A percentile compares a stretch with the other conserved stretches of the same genome.
Evolutionary conservation across 2,797 vertebrate genomes (phyloP).

Genomic region (Aotus griseimembra): DNA sequence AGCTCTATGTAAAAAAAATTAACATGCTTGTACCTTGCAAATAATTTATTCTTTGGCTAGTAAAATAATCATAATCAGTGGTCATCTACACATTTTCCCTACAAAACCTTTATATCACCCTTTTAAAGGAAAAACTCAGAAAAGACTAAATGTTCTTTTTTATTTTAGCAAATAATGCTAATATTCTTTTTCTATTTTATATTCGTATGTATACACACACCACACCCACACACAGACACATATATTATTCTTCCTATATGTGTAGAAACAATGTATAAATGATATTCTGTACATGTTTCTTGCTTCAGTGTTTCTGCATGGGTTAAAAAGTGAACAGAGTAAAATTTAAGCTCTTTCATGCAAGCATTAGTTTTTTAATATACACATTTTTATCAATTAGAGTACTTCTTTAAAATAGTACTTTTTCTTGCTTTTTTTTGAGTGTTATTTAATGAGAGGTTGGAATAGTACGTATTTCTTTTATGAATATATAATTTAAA

Average conservation of each 20-base stretch:
- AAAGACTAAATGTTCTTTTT: neutral
- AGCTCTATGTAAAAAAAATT: neutral
- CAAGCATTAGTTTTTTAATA: neutral
- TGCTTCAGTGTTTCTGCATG: neutral
- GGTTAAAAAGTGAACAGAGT: neutral
- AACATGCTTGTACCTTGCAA: neutral
- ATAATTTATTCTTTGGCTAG: neutral
- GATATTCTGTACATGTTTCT: neutral
- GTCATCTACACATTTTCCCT: neutral
- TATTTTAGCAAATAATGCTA: neutral
- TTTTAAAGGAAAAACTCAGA: slow-evolving; percentile 9
- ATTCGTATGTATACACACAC: too few relatives aligned
- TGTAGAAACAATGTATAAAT: neutral
- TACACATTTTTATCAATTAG: neutral
- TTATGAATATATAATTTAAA: slow-evolving; percentile 13
- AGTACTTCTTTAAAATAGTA: neutral
- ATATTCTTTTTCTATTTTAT: neutral
- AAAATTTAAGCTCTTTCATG: neutral
- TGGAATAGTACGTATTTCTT: neutral
- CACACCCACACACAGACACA: neutral
- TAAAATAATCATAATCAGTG: neutral
- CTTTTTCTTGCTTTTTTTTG: neutral
- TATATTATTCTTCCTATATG: neutral
- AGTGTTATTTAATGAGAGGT: neutral
- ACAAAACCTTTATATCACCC: neutral